Evolutionary conservation across 23 tunicate species (phyloP), one percentile per base, ranked within the genome.

Genomic region (Aplidium turbinatum): DNA sequence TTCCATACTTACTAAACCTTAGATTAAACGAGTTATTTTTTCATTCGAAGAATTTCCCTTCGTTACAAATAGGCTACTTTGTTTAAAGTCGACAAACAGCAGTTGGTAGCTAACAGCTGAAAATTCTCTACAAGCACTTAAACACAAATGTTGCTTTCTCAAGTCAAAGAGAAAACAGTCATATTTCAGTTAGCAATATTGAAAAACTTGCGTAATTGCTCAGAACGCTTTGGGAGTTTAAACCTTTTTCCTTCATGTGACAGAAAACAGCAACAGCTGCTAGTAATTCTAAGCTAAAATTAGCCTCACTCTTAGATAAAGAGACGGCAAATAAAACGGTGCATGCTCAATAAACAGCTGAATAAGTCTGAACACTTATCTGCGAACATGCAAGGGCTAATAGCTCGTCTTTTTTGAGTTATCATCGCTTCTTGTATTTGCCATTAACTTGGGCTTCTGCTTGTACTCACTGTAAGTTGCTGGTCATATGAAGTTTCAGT

Each of bases 191-290:
- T 35, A 28, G 25, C 27, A 65, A 16, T 35, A 65, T 65, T 30
- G 72, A 35, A 65, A 65, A 65, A 60, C 25, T 65, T 36, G n/a
- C 50, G 72, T 65, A 65, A 65, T 65, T 65, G 72, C 72, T n/a
- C n/a, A n/a, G n/a, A n/a, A n/a, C n/a, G n/a, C n/a, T 65, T 65
- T 65, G 72, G 72, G 72, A 65, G 50, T 65, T 65, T 3, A 4
- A 35, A 27, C 50, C 67, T 65, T 65, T 65, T 65, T 65, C 38
- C 72, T 36, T 60, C 6, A 30, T 65, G 27, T 35, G 26, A 36
- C 72, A 65, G 72, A 65, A 65, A 65, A 65, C 20, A 65, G 72
- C 72, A 65, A 38, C 72, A 65, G 72, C 72, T 65, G 72, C 7
- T 38, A 4, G 6, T 9, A 54, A 6, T 11, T 27, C 50, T 36